Base-by-base conservation (phyloP, 2,113 vertebrate genomes). In the Vidua chalybeata region DNA sequence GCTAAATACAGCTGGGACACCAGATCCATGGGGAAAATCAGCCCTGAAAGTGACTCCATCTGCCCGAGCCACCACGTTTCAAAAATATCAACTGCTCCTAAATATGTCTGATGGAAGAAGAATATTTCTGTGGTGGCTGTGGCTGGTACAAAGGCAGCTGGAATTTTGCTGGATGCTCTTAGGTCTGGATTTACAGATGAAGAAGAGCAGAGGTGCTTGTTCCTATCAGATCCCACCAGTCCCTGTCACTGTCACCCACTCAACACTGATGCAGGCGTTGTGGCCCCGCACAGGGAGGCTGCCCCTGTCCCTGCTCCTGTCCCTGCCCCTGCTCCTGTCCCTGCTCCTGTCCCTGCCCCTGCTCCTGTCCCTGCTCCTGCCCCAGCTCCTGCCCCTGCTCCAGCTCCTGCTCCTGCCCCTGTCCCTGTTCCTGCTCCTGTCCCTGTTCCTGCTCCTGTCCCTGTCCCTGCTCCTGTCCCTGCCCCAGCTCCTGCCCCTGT, bases 221-320 rank as follows among this genome's bases (percentile, higher is more conserved):
- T 35, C 35, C 41, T 61, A 1, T n/a, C 30, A 21, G 41, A 11
- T 30, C 7, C 35, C 21, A 33, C 2, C 31, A 1, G 52, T 43
- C 37, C 46, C 63, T 46, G 55, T 52, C 39, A 15, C 62, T 1
- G 3, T 68, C 54, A 87, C 46, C 52, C 37, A 5, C 41, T 10
- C 23, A 6, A 0, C 0, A 2, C 2, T 15, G n/a, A 28, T 23
- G 35, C 13, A 6, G 4, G 31, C 0, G 0, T 11, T 17, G 51
- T 27, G 5, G 16, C 15, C 56, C 21, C 0, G 10, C 59, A 17
- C 0, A 2, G 39, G 14, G 41, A 21, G 13, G 20, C 71, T 41
- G 58, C n/a, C 21, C 10, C 46, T 62, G 16, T 3, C 0, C 33
- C 46, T 37, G 7, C 1, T 4, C 24, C 27, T 43, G 13, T 7